phyloP scores from a whole-genome alignment of 2,113 vertebrate species.

The Pavo muticus region DNA sequence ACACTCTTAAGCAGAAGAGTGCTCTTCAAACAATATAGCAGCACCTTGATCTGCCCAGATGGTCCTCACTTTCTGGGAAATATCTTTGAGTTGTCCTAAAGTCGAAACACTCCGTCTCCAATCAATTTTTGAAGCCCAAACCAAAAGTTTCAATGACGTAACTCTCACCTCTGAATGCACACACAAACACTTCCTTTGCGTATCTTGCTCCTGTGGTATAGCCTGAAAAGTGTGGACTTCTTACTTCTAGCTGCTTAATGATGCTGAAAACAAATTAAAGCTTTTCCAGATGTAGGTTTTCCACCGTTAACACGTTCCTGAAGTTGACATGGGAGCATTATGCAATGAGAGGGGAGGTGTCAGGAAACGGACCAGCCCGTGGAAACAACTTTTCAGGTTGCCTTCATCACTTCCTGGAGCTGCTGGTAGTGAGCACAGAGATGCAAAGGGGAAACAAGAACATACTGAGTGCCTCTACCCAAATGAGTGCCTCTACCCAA shows the following conservation, averaged over 20 bases:
- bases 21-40: background rate
- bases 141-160: background rate
- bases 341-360: background rate
- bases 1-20: background rate
- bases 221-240: background rate
- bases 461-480: fast-evolving
- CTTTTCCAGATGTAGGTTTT: background rate
- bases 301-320: background rate
- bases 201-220: background rate
- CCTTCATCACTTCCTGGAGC: background rate
- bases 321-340: background rate
- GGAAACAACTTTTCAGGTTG: background rate
- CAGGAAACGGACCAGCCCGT: background rate
- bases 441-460: fast-evolving
- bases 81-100: background rate
- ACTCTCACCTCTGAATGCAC: too few species aligned
- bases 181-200: background rate
- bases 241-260: background rate
- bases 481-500: background rate
- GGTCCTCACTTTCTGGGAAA: background rate
- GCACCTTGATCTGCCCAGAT: background rate
- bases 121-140: background rate
- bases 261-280: background rate
- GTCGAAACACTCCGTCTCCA: background rate
- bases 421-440: background rate